Base-by-base conservation (phyloP, 2,113 vertebrate species). In the Phyllostomus discolor region DNA sequence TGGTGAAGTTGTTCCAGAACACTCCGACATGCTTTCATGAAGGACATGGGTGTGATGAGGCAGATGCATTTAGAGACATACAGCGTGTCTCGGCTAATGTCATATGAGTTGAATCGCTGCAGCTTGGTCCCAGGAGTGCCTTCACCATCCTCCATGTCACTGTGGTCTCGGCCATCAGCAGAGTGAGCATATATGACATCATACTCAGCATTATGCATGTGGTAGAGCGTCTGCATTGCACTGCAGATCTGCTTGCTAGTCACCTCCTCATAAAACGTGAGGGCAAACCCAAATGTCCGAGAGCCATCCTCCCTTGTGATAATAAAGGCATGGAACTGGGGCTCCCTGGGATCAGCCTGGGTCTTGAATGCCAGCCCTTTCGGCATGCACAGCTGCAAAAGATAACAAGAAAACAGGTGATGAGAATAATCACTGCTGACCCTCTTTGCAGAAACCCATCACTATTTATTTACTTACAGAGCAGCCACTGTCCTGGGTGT, bases 201-300 rank as follows among this genome's bases (percentile, higher is more conserved):
- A 88, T 99, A 99, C 95, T 99, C 99, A 38, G 99, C 99, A 19
- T 99, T 99, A 99, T 99, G 99, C 99, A 99, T 99, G 97, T 99
- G 99, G 98, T 99, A 99, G 80, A 99, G 98, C 0, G 99, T 99
- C 98, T 99, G 99, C 99, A 99, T 99, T 78, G 99, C 99, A 78
- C 99, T 99, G 98, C 99, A 99, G 98, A 99, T 99, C 99, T 99
- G 99, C 98, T 99, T 99, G 98, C 99, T 99, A 97, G 99, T 99
- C 98, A 99, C 99, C 96, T 99, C 99, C 98, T 99, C 99, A 80
- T 99, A 99, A 98, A 99, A 99, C 0, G 99, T 99, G 98, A 99
- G 99, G 57, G 99, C 99, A 95, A 99, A 99, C 91, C 99, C 99
- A 88, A 99, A 99, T 90, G 99, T 99, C 96, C 99, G 99, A 28